Percentiles rank a stretch among this genome's conserved stretches.
Conservation (phyloP, 2,888 invertebrate genomes). For the Seira sanloemensis region DNA sequence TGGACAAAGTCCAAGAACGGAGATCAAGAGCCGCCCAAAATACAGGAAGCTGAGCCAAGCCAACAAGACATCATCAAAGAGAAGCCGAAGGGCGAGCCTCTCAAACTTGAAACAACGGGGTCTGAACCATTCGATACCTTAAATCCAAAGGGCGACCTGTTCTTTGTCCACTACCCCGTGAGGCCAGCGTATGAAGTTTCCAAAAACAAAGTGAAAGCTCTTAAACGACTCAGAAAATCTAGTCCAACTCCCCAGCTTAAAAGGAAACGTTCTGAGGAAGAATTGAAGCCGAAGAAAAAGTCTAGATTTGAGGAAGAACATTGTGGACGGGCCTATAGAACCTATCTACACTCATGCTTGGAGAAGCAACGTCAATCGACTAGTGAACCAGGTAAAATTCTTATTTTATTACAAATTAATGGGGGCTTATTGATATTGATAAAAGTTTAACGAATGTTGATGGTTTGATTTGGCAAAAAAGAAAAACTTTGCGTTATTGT, state of each 20-base stretch:
- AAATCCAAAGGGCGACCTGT: slow-evolving; percentile 29
- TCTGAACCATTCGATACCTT: neutral
- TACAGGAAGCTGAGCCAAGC: neutral
- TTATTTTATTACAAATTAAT: no score
- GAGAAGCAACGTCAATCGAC: neutral
- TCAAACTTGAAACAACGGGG: no score
- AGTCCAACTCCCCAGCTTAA: no score
- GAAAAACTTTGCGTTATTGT: no score
- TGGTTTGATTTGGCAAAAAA: no score
- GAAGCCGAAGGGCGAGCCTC: no score
- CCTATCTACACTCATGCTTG: neutral
- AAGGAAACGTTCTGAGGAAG: no score
- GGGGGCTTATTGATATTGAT: no score
- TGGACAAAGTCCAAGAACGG: slow-evolving; percentile 18
- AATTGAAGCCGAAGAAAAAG: no score
- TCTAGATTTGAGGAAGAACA: no score
- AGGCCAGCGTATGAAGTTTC: neutral
- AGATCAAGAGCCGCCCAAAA: neutral
- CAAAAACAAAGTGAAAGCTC: neutral
- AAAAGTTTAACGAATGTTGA: no score
- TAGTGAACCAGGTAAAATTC: no score
- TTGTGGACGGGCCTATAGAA: neutral
- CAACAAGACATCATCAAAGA: neutral
- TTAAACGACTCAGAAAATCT: neutral
- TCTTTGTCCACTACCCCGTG: slow-evolving; percentile 43